A percentile compares a stretch with the other conserved stretches of the same genome.
Conservation (phyloP, 2,797 vertebrate genomes). For the Chrysolophus pictus region DNA sequence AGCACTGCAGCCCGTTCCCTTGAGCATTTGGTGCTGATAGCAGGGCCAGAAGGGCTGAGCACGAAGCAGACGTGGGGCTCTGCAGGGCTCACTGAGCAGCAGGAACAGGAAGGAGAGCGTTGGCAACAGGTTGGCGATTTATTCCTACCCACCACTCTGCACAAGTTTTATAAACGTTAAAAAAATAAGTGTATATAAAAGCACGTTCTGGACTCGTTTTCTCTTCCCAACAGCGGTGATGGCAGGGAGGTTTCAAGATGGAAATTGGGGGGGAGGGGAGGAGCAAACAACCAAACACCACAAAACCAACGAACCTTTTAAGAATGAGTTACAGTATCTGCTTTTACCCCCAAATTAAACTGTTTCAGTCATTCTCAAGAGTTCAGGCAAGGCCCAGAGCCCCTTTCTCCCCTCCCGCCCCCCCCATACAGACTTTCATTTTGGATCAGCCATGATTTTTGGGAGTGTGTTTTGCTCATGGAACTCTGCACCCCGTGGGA, state of each 20-base stretch:
- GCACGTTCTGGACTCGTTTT: not conserved
- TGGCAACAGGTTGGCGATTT: slow-evolving; percentile 1
- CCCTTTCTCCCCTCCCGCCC: not conserved
- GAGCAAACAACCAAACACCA: not conserved
- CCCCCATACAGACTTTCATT: fast-evolving
- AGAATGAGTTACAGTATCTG: not conserved
- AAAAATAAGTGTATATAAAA: slow-evolving; percentile 61
- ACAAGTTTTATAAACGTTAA: not conserved
- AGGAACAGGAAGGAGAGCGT: not conserved
- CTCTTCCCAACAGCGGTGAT: not conserved
- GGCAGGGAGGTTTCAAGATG: not conserved
- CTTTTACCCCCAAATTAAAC: not conserved
- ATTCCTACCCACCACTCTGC: slow-evolving; percentile 11
- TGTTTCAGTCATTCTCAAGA: not conserved
- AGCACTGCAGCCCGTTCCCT: fast-evolving
- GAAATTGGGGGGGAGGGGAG: not conserved
- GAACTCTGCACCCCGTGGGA: not conserved
- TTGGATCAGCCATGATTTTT: not conserved
- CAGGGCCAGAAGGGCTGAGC: not conserved
- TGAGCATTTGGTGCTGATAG: not conserved
- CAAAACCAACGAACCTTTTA: not conserved
- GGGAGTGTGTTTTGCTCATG: fast-evolving
- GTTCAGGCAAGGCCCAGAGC: not conserved
- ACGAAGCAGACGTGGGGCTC: fast-evolving
- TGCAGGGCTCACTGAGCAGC: not conserved